Conservation (phyloP, 2,797 vertebrate species). For the Chaenodraco wilsoni region DNA sequence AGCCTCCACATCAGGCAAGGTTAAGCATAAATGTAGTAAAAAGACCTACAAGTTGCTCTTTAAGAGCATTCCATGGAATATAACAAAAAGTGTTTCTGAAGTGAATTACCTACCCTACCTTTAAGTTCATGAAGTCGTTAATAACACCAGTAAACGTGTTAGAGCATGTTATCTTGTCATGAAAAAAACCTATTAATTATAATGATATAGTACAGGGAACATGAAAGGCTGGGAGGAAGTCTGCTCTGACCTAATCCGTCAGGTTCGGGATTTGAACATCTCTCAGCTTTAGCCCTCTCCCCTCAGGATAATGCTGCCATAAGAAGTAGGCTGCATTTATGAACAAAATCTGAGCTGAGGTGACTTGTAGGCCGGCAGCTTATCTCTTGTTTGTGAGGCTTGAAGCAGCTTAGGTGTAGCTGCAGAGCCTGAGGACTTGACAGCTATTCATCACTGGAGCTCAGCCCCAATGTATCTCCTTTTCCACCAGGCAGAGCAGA, state of each 20-base stretch:
- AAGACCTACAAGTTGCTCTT: no score
- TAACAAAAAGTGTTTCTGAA: no score
- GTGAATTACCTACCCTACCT: no score
- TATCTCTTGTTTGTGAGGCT: conserved; percentile 54
- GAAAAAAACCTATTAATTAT: neutral
- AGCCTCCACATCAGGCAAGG: no score
- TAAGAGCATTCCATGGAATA: no score
- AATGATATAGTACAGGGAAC: neutral
- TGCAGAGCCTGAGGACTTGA: conserved; percentile 39
- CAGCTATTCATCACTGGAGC: conserved; percentile 50
- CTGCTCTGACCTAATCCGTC: conserved; percentile 37
- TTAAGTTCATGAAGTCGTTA: no score
- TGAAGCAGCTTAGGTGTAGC: conserved; percentile 42
- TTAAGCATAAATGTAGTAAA: no score
- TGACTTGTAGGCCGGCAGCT: conserved; percentile 47
- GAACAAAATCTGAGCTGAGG: conserved; percentile 43
- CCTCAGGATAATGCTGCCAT: conserved; percentile 25
- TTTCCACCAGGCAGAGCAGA: conserved; percentile 7
- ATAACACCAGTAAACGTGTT: neutral
- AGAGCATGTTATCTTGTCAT: neutral
- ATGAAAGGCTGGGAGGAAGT: neutral
- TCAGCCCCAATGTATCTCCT: conserved; percentile 33
- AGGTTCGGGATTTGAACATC: conserved; percentile 28
- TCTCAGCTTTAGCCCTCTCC: neutral
- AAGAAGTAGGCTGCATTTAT: conserved; percentile 22